Conservation (phyloP, 1,140 invertebrate genomes). For the roundworm (Caenorhabditis elegans) region DNA sequence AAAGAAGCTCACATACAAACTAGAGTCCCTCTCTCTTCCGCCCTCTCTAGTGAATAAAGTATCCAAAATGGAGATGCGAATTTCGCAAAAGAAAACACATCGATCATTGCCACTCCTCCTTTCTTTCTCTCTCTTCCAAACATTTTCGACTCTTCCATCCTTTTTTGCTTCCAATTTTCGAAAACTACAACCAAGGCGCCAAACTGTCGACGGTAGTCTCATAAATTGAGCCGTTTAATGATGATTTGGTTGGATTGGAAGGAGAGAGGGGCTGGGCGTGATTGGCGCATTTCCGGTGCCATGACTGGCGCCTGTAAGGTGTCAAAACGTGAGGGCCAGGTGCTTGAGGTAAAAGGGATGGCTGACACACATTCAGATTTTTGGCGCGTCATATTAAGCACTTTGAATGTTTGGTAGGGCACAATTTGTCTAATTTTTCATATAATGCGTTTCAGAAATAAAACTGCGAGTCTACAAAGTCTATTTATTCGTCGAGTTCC, state of each 20-base stretch:
- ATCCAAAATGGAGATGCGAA: background rate
- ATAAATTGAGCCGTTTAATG: background rate
- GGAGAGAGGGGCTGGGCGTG: too few species aligned
- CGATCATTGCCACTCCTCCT: constrained; percentile 11
- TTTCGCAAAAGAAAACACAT: background rate
- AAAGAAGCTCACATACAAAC: background rate
- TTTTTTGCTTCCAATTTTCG: background rate
- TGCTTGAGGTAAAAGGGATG: background rate
- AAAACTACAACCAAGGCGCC: background rate
- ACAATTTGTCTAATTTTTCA: too few species aligned
- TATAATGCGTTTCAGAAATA: too few species aligned
- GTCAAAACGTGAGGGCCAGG: background rate
- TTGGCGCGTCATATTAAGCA: background rate
- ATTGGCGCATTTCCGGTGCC: background rate
- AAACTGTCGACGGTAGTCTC: background rate
- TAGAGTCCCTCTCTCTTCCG: background rate
- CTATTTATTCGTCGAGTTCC: too few species aligned
- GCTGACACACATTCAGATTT: background rate
- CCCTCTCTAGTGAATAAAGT: background rate
- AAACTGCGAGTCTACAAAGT: too few species aligned
- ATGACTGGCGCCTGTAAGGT: background rate
- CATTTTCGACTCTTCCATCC: background rate
- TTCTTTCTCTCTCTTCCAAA: background rate
- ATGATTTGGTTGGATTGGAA: background rate
- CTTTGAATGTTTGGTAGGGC: too few species aligned